phyloP scores from a whole-genome alignment of 2,797 vertebrate genomes.

The Sandelia bainsii region DNA sequence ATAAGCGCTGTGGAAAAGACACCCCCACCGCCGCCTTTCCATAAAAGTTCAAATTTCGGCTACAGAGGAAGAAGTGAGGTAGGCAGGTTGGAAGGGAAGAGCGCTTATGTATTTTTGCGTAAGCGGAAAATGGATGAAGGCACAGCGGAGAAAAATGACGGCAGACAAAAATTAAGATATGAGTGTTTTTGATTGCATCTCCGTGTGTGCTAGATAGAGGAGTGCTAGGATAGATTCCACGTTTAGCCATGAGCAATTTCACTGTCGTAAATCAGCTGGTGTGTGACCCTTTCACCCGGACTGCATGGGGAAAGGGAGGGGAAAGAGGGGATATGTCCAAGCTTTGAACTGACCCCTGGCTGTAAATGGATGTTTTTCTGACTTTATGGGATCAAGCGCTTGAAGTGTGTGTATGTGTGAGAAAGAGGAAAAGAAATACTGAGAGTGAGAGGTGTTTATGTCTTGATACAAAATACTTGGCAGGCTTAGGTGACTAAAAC shows the following conservation, averaged over 20 bases:
- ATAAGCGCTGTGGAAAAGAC: conserved; percentile 71
- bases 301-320: conserved; percentile 29
- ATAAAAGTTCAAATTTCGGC: conserved; percentile 74
- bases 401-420: conserved; percentile 30
- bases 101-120: neutral
- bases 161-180: conserved; percentile 28
- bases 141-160: conserved; percentile 11
- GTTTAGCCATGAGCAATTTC: conserved; percentile 62
- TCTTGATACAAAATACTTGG: conserved; percentile 70
- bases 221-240: conserved; percentile 61
- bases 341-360: conserved; percentile 78
- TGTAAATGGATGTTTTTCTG: conserved; percentile 69
- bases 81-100: conserved; percentile 40
- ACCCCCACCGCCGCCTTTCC: conserved; percentile 50
- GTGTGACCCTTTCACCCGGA: conserved; percentile 66
- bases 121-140: conserved; percentile 31
- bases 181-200: conserved; percentile 22
- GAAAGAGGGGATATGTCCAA: conserved; percentile 27
- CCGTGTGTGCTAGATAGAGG: conserved; percentile 16
- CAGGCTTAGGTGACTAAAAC: conserved; percentile 65
- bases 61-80: conserved; percentile 47
- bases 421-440: conserved; percentile 19
- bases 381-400: conserved; percentile 50
- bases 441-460: conserved; percentile 67
- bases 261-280: conserved; percentile 69